These are phyloP conservation scores for Ammodytes dubius DNA, from an alignment of 2,113 vertebrate species.

Conservation along the genomic window DNA sequence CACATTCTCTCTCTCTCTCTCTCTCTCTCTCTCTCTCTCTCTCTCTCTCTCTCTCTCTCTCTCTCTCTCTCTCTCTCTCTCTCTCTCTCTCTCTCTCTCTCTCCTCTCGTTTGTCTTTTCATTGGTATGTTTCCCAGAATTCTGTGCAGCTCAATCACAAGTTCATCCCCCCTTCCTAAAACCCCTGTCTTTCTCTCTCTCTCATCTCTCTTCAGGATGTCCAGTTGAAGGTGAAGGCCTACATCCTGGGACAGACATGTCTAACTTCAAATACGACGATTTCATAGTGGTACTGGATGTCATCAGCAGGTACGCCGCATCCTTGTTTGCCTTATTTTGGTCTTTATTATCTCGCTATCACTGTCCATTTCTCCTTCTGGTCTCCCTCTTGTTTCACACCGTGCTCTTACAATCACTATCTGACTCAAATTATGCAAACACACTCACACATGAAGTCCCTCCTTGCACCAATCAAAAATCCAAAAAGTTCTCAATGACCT, in stretches of 20 bases:
- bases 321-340: constrained; percentile 64
- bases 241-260: constrained; percentile 97
- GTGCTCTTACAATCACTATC: too few species aligned
- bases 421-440: background rate
- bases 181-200: background rate
- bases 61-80: background rate
- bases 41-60: background rate
- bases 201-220: constrained; percentile 88
- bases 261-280: constrained; percentile 98
- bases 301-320: constrained; percentile 91
- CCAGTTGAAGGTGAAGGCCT: constrained; percentile 98
- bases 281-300: constrained; percentile 99
- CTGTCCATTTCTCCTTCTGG: background rate
- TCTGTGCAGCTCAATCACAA: background rate
- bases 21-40: background rate
- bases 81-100: background rate
- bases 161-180: background rate
- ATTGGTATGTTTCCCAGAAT: background rate
- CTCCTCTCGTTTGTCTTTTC: background rate
- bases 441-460: background rate
- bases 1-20: background rate
- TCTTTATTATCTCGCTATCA: constrained; percentile 21
- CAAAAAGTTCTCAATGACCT: background rate
- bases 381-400: background rate
- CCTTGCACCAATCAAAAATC: too few species aligned